Percentiles rank a stretch among this genome's conserved stretches.
phyloP scores from a whole-genome alignment of 2,797 vertebrate genomes.

The Somateria mollissima region DNA sequence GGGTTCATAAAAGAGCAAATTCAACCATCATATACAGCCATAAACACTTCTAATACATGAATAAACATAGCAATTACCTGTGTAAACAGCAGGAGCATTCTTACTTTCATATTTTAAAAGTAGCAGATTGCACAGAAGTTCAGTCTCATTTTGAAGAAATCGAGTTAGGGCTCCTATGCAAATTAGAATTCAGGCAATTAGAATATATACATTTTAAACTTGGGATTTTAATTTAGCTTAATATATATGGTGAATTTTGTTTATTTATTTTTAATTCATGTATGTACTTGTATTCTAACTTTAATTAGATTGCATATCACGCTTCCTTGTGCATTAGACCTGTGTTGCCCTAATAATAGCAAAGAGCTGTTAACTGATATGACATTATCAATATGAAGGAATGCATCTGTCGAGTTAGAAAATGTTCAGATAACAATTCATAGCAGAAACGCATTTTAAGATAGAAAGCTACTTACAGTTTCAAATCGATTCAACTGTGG shows the following conservation, averaged over 20 bases:
- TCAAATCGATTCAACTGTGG: background rate
- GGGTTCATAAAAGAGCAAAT: background rate
- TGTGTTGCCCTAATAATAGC: fast-evolving
- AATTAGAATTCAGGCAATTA: background rate
- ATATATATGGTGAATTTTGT: background rate
- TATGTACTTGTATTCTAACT: background rate
- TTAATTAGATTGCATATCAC: background rate
- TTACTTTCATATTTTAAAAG: background rate
- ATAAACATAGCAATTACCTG: background rate
- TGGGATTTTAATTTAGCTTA: background rate
- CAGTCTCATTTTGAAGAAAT: background rate
- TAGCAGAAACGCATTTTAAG: background rate
- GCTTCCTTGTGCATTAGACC: background rate
- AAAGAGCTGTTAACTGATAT: background rate
- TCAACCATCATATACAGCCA: background rate
- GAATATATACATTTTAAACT: background rate
- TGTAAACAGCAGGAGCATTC: background rate
- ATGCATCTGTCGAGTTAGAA: background rate
- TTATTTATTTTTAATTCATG: background rate
- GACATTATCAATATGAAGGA: background rate
- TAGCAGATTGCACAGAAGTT: background rate
- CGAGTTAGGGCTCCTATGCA: background rate
- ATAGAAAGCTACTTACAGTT: background rate
- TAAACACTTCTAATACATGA: background rate
- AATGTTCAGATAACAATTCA: background rate